Conservation (phyloP, 2,113 vertebrate genomes). For the Pyrgilauda ruficollis region DNA sequence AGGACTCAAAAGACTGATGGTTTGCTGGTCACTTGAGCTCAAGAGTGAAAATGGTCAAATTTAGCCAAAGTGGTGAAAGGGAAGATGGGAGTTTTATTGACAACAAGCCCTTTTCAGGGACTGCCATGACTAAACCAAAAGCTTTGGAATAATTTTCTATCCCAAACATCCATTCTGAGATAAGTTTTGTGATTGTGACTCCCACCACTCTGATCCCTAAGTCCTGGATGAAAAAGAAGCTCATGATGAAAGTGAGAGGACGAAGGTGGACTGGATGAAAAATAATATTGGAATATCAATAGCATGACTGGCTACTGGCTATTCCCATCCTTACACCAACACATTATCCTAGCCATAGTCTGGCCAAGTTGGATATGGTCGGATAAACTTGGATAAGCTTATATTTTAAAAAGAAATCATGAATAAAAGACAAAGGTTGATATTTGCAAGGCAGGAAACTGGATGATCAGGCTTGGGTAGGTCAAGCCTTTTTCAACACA, state of each 20-base stretch:
- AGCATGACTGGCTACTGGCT: neutral
- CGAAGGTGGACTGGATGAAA: neutral
- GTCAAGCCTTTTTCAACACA: neutral
- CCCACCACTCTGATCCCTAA: neutral
- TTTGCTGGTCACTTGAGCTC: neutral
- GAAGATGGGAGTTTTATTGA: neutral
- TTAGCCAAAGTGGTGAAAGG: neutral
- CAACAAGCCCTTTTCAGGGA: neutral
- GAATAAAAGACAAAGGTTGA: neutral
- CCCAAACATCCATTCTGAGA: neutral
- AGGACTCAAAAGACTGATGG: neutral
- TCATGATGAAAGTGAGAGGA: neutral
- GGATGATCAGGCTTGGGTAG: constrained; percentile 19
- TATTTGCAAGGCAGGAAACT: constrained; percentile 18
- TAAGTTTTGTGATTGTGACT: neutral
- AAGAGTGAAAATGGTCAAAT: neutral
- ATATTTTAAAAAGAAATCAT: neutral
- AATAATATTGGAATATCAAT: neutral
- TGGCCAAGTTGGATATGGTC: neutral
- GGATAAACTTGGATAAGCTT: neutral
- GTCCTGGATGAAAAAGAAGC: neutral
- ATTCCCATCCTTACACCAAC: neutral
- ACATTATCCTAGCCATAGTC: neutral
- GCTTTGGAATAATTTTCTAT: neutral
- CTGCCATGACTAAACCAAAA: neutral